phyloP scores from a whole-genome alignment of 2,113 vertebrate species.

The Heptranchias perlo region DNA sequence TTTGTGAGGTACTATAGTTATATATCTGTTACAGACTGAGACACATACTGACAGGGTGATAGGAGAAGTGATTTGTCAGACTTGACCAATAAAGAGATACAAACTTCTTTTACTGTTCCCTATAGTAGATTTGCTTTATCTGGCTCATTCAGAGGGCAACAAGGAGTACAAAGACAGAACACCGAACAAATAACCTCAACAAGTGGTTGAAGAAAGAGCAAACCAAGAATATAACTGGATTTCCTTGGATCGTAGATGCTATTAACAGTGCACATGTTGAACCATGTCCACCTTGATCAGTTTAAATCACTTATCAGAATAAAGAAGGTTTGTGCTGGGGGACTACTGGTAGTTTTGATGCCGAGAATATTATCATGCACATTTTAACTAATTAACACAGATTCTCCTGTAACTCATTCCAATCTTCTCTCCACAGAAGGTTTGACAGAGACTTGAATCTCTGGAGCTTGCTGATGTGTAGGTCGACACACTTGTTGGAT shows the following conservation, averaged over 20 bases:
- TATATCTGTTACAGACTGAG: too few relatives aligned
- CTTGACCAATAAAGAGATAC: too few relatives aligned
- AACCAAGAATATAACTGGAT: background rate
- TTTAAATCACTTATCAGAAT: too few relatives aligned
- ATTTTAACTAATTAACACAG: background rate
- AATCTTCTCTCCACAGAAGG: background rate
- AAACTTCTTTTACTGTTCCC: background rate
- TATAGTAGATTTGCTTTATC: background rate
- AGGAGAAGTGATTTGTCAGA: too few relatives aligned
- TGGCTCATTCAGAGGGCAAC: background rate
- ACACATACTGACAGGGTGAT: too few relatives aligned
- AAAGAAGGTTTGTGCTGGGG: background rate
- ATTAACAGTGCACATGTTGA: background rate
- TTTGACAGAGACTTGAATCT: background rate
- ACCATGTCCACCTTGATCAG: background rate
- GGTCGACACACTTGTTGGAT: background rate
- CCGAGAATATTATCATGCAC: background rate
- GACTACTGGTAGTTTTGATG: background rate
- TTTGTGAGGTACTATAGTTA: too few relatives aligned
- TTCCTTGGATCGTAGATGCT: background rate
- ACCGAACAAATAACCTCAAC: background rate
- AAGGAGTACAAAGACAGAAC: background rate
- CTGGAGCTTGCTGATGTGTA: background rate
- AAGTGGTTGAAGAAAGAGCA: background rate
- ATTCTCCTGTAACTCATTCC: background rate